These are phyloP conservation scores for Helleia helle DNA, from an alignment of 2,888 invertebrate genomes.

Conservation along the genomic window DNA sequence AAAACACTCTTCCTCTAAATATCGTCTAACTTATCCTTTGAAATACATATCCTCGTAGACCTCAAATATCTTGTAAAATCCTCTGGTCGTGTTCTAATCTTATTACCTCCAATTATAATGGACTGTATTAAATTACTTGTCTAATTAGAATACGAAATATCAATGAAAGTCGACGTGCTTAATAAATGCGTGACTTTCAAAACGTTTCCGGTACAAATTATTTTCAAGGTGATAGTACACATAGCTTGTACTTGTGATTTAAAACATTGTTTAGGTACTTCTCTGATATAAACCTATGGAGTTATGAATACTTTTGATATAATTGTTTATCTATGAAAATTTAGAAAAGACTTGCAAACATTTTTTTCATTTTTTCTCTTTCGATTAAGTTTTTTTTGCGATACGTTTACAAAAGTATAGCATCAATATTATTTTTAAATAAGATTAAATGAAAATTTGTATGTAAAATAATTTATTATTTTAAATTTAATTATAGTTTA, in stretches of 20 bases:
- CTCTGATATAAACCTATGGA: neutral
- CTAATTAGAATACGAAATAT: slow-evolving; percentile 11
- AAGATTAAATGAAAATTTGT: no score
- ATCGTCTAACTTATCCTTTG: neutral
- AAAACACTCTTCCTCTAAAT: no score
- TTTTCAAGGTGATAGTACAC: slow-evolving; percentile 16
- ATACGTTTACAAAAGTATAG: no score
- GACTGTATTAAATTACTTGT: slow-evolving; percentile 11
- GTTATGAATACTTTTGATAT: neutral
- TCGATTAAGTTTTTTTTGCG: no score
- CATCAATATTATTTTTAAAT: no score
- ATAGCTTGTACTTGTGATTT: neutral
- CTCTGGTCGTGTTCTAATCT: neutral
- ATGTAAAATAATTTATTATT: no score
- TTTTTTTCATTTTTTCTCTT: no score
- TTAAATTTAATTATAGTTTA: no score
- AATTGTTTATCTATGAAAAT: neutral
- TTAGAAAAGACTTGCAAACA: no score
- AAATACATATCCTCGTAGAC: slow-evolving; percentile 3
- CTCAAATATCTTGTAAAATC: neutral
- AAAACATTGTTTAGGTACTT: neutral
- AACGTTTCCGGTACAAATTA: slow-evolving; percentile 15
- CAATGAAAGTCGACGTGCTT: slow-evolving; percentile 13
- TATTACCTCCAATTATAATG: slow-evolving; percentile 3
- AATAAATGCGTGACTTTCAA: slow-evolving; percentile 14